phyloP scores from a whole-genome alignment of 1,140 invertebrate species.

The Dermatophagoides farinae region DNA sequence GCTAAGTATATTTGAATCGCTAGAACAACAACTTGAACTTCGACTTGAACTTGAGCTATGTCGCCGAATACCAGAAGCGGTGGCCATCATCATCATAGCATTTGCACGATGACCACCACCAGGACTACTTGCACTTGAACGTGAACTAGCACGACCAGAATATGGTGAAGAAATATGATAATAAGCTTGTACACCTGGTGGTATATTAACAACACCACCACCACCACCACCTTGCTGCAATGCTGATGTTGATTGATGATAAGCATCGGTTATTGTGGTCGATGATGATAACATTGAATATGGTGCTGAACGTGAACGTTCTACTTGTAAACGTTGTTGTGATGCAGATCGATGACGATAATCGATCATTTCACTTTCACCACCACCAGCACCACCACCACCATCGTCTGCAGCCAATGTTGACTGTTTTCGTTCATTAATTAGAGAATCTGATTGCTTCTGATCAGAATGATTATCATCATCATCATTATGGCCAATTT shows the following conservation, averaged over 20 bases:
- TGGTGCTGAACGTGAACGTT: background rate
- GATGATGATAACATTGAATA: slow-evolving; percentile 1
- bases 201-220: background rate
- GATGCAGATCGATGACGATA: background rate
- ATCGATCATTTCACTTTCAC: background rate
- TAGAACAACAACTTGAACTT: background rate
- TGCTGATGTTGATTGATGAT: background rate
- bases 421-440: background rate
- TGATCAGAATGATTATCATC: background rate
- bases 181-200: background rate
- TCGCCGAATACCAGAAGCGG: background rate
- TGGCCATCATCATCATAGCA: no score
- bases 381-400: background rate
- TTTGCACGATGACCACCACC: background rate
- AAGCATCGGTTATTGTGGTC: background rate
- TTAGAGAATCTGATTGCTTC: background rate
- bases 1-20: background rate
- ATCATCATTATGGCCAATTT: background rate
- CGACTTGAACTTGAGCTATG: background rate
- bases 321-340: background rate
- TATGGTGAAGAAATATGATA: background rate
- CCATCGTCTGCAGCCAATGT: background rate
- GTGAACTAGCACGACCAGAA: background rate
- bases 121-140: background rate
- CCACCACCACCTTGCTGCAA: background rate